Evolutionary conservation across 2,797 vertebrate species (phyloP).

Genomic region (Halcyon leucocephala): DNA sequence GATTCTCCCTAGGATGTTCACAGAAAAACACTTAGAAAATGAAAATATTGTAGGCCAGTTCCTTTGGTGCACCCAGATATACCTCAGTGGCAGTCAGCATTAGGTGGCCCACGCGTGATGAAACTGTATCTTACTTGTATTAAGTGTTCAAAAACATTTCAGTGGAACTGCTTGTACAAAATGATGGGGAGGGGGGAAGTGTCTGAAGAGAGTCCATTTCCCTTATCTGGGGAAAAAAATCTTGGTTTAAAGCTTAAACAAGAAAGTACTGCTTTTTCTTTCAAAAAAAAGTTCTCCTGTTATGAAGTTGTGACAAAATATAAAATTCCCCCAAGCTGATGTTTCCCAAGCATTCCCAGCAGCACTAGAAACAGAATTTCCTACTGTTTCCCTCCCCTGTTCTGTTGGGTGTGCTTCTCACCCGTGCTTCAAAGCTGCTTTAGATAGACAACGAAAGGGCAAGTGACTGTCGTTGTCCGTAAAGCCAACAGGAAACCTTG

Average conservation of each 20-base stretch:
- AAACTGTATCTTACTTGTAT: background rate
- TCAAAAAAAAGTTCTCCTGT: background rate
- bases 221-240: constrained; percentile 12
- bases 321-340: background rate
- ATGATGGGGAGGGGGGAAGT: fast-evolving
- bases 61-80: background rate
- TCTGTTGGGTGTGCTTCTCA: background rate
- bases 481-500: background rate
- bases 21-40: background rate
- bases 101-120: background rate
- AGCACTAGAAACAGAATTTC: background rate
- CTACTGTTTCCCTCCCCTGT: background rate
- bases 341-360: background rate
- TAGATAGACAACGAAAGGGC: background rate
- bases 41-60: background rate
- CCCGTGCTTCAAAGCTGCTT: background rate
- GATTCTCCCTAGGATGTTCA: background rate
- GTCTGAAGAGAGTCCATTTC: background rate
- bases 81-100: background rate
- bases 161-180: background rate
- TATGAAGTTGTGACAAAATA: background rate
- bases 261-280: too few relatives aligned
- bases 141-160: background rate
- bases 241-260: background rate
- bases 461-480: fast-evolving